Evolutionary conservation across 2,888 invertebrate species (phyloP).

Genomic region (Strigamia transsilvanica): DNA sequence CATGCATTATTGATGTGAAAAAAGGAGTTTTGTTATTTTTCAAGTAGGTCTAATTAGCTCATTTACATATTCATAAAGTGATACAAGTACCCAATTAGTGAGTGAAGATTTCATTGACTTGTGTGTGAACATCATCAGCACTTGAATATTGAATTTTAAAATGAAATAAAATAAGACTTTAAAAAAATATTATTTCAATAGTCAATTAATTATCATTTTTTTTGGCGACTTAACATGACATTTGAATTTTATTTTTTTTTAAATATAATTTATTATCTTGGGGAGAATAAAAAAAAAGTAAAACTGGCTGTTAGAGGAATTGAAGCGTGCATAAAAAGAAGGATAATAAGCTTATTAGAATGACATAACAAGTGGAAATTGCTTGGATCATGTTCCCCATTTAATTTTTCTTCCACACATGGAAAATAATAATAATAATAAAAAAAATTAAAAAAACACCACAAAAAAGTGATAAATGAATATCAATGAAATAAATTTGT

Average conservation of each 20-base stretch:
- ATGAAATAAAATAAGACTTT: not conserved
- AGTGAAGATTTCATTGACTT: not conserved
- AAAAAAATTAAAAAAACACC: not conserved
- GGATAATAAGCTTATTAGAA: constrained; percentile 45
- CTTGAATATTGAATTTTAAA: not conserved
- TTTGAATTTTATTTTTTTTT: constrained; percentile 3
- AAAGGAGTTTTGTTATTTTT: constrained; percentile 44
- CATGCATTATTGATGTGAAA: constrained; percentile 40
- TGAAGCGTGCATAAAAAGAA: constrained; percentile 44
- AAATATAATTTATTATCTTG: constrained; percentile 30
- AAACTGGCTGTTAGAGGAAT: constrained; percentile 43
- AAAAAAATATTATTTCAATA: not conserved
- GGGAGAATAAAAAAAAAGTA: constrained; percentile 13
- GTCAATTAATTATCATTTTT: not conserved
- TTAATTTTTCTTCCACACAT: constrained; percentile 1
- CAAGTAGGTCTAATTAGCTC: constrained; percentile 37
- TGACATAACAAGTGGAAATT: constrained; percentile 45
- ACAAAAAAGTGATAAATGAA: not conserved
- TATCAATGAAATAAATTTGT: too few relatives aligned
- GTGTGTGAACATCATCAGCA: not conserved
- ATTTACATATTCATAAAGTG: constrained; percentile 48
- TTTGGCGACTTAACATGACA: not conserved
- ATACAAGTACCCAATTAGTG: constrained; percentile 43
- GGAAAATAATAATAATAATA: not conserved
- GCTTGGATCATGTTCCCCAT: constrained; percentile 28